phyloP scores from a whole-genome alignment of 2,797 vertebrate genomes.

The Otolemur crassicaudatus region DNA sequence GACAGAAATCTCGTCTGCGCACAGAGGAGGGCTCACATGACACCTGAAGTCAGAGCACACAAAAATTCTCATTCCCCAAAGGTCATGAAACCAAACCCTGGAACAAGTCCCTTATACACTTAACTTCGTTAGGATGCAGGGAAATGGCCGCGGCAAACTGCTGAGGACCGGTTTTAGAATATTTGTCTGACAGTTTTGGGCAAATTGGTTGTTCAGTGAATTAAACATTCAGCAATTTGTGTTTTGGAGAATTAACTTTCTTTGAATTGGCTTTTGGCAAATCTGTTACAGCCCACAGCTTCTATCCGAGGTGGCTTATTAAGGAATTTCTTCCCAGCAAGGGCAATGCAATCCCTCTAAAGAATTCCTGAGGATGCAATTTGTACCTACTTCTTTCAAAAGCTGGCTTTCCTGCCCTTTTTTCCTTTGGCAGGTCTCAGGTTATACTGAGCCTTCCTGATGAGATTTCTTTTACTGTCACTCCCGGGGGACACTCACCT shows the following conservation, averaged over 20 bases:
- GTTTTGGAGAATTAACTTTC: constrained; percentile 59
- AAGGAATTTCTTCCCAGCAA: constrained; percentile 7
- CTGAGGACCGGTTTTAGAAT: neutral
- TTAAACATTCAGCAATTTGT: constrained; percentile 40
- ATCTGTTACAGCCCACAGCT: neutral
- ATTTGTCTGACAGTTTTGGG: neutral
- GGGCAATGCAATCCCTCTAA: neutral
- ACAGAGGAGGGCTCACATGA: neutral
- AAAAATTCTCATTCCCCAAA: neutral
- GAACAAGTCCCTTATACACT: neutral
- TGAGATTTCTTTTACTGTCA: neutral
- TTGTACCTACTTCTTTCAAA: neutral
- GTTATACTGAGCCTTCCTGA: neutral
- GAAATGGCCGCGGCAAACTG: neutral
- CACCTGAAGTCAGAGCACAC: neutral
- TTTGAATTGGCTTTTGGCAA: constrained; percentile 28
- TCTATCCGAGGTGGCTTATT: constrained; percentile 19
- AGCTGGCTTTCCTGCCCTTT: neutral
- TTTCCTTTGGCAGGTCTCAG: neutral
- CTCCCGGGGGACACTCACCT: neutral
- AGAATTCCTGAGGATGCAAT: constrained; percentile 17
- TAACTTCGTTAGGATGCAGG: neutral
- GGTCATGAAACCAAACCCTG: neutral
- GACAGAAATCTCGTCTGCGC: neutral
- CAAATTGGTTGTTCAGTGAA: neutral